Evolutionary conservation across 2,888 invertebrate genomes (phyloP), one percentile per base, ranked within the genome.

Genomic region (Dynastes grantii): DNA sequence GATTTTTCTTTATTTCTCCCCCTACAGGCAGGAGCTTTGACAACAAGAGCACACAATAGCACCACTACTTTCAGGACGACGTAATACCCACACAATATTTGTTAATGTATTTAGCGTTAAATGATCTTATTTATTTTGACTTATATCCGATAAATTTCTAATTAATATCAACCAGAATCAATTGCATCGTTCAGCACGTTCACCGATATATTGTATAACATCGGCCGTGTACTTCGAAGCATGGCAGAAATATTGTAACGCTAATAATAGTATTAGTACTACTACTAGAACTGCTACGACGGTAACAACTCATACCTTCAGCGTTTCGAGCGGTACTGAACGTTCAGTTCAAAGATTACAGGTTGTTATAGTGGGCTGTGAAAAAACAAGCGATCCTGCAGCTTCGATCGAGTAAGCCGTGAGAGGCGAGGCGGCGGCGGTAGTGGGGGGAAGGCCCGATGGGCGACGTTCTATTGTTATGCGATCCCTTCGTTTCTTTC

Each of bases 281-380:
- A 8, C 8, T 45, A 11, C 55, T 16, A 58, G 2, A n/a, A 58
- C 45, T 45, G 11, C 55, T 16, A 58, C n/a, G 16, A 58, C 55
- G 55, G 22, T 45, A 45, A 65, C 75, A 78, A 78, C 65, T 76
- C 77, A 45, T 73, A 73, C 73, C 80, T 27, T 70, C 81, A 79
- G 80, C 82, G 81, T 81, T 82, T 68, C 22, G 27, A 73, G 78
- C 83, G 79, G 79, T 81, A 83, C 84, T 83, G 82, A 83, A 77
- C 70, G 76, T 75, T 70, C 75, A 58, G 78, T 81, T 80, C 80
- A 82, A 82, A 85, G 87, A 87, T 87, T 87, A 88, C 88, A 88
- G 88, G 88, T 88, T 88, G 88, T 88, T 88, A 87, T 87, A 87
- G 86, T 84, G 82, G 85, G 85, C 86, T 85, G 86, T 87, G 87